A percentile compares a stretch with the other conserved stretches of the same genome.
Evolutionary conservation across 2,113 vertebrate genomes (phyloP).

Genomic region (Pterophyllum scalare): DNA sequence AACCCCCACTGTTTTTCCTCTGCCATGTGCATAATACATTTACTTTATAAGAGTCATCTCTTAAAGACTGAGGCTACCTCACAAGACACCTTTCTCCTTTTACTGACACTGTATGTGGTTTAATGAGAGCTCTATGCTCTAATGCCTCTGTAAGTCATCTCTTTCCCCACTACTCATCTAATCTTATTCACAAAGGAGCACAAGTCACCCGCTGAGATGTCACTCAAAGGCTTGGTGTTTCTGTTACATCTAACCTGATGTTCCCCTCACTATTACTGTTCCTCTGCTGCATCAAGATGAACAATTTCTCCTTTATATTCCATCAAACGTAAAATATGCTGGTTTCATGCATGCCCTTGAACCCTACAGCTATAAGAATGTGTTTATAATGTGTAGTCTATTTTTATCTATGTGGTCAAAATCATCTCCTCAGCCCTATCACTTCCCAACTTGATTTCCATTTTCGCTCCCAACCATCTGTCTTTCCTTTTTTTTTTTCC

Average conservation of each 20-base stretch:
- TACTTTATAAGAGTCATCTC: conserved; percentile 57
- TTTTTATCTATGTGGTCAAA: conserved; percentile 42
- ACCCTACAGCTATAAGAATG: conserved; percentile 26
- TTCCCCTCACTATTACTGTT: conserved; percentile 46
- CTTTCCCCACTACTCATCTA: conserved; percentile 50
- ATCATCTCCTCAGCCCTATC: background rate
- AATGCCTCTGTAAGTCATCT: conserved; percentile 68
- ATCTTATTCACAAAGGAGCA: conserved; percentile 73
- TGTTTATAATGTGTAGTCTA: conserved; percentile 20
- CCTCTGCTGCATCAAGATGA: conserved; percentile 21
- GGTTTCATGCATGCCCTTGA: conserved; percentile 50
- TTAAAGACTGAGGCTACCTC: conserved; percentile 52
- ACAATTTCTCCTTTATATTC: conserved; percentile 13
- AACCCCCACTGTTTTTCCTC: conserved; percentile 51
- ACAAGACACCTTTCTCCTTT: conserved; percentile 39
- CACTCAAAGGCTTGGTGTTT: conserved; percentile 56
- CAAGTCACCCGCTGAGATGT: conserved; percentile 64
- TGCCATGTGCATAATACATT: conserved; percentile 43
- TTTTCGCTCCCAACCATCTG: background rate
- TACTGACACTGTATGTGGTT: conserved; percentile 64
- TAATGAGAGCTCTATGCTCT: conserved; percentile 70
- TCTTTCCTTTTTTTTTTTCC: background rate
- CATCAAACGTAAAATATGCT: background rate
- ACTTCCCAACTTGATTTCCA: conserved; percentile 11
- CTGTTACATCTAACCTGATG: conserved; percentile 52